Evolutionary conservation across 1,140 invertebrate genomes (phyloP).

Genomic region (Tetramorium alpestre): DNA sequence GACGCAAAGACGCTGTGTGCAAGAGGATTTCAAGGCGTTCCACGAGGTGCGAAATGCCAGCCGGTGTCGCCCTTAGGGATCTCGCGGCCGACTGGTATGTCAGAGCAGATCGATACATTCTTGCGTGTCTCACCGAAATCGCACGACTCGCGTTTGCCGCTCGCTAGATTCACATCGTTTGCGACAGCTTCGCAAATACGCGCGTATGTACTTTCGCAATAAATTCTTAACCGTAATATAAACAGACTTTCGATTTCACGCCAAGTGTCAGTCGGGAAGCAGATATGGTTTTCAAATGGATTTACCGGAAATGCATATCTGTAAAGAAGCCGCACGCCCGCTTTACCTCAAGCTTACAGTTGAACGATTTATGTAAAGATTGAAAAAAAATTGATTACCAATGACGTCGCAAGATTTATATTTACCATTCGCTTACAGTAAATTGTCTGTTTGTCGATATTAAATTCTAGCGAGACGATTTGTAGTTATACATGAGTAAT

Average conservation of each 20-base stretch:
- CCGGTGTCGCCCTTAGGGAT: constrained; percentile 80
- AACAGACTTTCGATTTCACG: constrained; percentile 60
- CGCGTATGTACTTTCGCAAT: constrained; percentile 42
- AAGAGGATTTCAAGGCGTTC: constrained; percentile 70
- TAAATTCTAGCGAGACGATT: neutral
- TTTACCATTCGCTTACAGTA: neutral
- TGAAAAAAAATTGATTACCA: neutral
- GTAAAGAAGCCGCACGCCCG: neutral
- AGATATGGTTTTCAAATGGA: constrained; percentile 47
- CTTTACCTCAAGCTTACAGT: neutral
- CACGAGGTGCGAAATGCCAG: constrained; percentile 78
- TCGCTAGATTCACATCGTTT: constrained; percentile 55
- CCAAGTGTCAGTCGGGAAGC: constrained; percentile 45
- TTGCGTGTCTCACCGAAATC: constrained; percentile 81
- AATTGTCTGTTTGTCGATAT: neutral
- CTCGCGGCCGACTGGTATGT: constrained; percentile 81
- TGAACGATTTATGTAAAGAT: neutral
- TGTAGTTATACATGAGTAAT: neutral
- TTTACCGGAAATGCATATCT: constrained; percentile 19
- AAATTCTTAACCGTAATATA: constrained; percentile 70
- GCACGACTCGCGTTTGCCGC: constrained; percentile 73
- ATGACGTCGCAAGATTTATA: neutral
- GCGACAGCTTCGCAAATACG: constrained; percentile 61
- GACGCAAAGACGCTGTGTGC: neutral
- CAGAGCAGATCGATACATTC: constrained; percentile 84